phyloP scores from a whole-genome alignment of 2,888 invertebrate genomes.

The Agrotis clavis region DNA sequence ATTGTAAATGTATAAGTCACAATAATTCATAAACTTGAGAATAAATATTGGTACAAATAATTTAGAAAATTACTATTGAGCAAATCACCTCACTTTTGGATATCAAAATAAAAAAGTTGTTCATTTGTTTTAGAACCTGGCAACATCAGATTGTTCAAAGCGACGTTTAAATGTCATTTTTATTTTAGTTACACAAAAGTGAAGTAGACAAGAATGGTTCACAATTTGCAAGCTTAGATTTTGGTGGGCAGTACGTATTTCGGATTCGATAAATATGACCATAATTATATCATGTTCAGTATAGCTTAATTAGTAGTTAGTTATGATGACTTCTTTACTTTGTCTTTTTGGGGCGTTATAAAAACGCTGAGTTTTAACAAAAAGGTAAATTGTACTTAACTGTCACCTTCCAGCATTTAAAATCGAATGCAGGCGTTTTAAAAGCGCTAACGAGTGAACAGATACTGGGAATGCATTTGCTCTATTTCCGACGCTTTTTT shows the following conservation, averaged over 20 bases:
- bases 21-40: slow-evolving; percentile 28
- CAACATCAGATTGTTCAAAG: slow-evolving; percentile 20
- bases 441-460: no score
- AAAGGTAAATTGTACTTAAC: no score
- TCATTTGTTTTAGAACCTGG: slow-evolving; percentile 10
- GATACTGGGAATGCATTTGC: no score
- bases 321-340: slow-evolving; percentile 5
- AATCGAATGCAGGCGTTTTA: no score
- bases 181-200: slow-evolving; percentile 46
- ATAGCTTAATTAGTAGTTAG: slow-evolving; percentile 2
- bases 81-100: slow-evolving; percentile 62
- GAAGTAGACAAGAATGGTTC: slow-evolving; percentile 53
- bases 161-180: slow-evolving; percentile 5
- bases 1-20: slow-evolving; percentile 6
- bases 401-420: no score
- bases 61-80: slow-evolving; percentile 58
- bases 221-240: slow-evolving; percentile 61
- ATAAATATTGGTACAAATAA: slow-evolving; percentile 65
- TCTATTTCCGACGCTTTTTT: no score
- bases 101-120: slow-evolving; percentile 27
- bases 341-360: slow-evolving; percentile 14
- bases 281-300: slow-evolving; percentile 10
- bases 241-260: slow-evolving; percentile 69
- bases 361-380: no score
- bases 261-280: slow-evolving; percentile 50